Evolutionary conservation across 2,888 invertebrate species (phyloP), one percentile per base, ranked within the genome.

Genomic region (Pteria penguin): DNA sequence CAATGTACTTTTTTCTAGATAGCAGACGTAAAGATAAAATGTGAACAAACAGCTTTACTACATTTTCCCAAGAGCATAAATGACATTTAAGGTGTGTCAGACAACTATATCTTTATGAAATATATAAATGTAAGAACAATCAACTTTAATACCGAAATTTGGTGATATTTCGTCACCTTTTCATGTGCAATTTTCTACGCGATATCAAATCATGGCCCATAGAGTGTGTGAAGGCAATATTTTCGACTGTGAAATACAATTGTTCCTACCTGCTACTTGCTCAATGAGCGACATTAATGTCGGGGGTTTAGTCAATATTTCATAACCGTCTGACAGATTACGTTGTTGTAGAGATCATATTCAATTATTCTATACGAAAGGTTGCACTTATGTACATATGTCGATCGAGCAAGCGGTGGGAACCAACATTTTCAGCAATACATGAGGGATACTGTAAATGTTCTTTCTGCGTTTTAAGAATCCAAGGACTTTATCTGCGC

Each of bases 281-380:
- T 26, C 18, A 22, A 24, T 60, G 60, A 60, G 27, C 27, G 60
- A 60, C 60, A 60, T 60, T 60, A 24, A 60, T 60, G 27, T 60
- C 60, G 24, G 27, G 24, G 8, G 22, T 4, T 26, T 36, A 61
- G 58, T 70, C 70, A 70, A 70, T 70, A 70, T 70, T 70, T 70
- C 61, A 70, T 70, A 70, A 70, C 61, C 45, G 27, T 36, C 45
- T 52, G 24, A 61, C 24, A 31, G 24, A 32, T n/a, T 18, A 11
- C 26, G 31, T 32, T 22, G 60, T 29, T 33, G 36, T 45, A 31
- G 45, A 18, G n/a, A 70, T 69, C 69, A 58, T 67, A 67, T 45
- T 52, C 67, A 67, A 67, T 67, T 67, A 60, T 26, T 22, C 5
- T 27, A 18, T 60, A 60, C 24, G 18, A 45, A 45, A 18, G 11